Base-by-base conservation (phyloP, 2,797 vertebrate genomes). In the Microctenopoma stevenorrisi region DNA sequence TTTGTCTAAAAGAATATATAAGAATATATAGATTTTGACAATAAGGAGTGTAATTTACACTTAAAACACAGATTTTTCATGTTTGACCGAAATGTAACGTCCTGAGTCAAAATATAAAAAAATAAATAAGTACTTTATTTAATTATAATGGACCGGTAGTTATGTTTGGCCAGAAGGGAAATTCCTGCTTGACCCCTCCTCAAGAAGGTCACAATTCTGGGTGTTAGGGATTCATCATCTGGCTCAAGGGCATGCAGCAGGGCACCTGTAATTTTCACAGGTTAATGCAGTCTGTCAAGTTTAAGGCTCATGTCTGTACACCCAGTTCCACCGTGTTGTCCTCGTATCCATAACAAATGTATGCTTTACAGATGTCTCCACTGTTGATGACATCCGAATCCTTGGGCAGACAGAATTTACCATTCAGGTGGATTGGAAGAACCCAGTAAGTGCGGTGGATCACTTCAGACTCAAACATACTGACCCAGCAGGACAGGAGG, bases 341-440 rank as follows among this genome's bases (percentile, higher is more conserved):
- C 49, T 33, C 7, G 30, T 33, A 33, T 33, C 5, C 30, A 4
- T 30, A 69, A 62, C 56, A 37, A 46, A 63, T 80, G 44, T 74
- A 40, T 80, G 22, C 54, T 59, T 76, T 33, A 49, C 79, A 97
- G 96, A 86, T 68, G 86, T 91, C 6, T 89, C 94, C 22, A 60
- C 74, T 25, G 84, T 94, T 14, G 89, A 76, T 78, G 90, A 91
- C 37, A 87, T 97, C 30, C 93, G 88, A 88, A 94, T 97, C 68
- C 88, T 94, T 0, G 94, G 95, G 22, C 94, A 97, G 90, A 95
- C 93, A 1, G 95, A 97, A 37, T 88, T 88, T 59, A 94, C 96
- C 0, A 94, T 97, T 35, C 90, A 95, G 37, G 95, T 98, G 79
- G 96, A 96, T 72, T 97, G 96, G 96, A 91, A 95, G 86, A 98